These are phyloP conservation scores for Diglossa cyanea DNA, from an alignment of 2,797 vertebrate genomes.

Conservation along the genomic window DNA sequence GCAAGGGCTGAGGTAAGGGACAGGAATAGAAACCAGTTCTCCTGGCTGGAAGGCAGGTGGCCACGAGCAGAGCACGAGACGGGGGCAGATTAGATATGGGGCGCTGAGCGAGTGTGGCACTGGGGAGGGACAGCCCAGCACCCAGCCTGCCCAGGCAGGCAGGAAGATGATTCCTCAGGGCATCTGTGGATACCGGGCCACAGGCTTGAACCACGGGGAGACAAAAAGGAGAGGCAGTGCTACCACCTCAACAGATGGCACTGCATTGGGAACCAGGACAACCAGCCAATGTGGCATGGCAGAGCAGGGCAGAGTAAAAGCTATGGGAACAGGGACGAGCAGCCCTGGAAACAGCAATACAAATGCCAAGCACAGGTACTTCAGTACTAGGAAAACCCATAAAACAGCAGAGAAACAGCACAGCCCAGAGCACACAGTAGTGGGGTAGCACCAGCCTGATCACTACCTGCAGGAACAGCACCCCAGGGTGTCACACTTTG, in stretches of 20 bases:
- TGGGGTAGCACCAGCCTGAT: accelerated
- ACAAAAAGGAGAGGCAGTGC: neutral
- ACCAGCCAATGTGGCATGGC: neutral
- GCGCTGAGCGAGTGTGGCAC: accelerated
- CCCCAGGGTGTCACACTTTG: accelerated
- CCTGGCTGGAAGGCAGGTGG: slow-evolving; percentile 8
- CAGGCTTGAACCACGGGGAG: neutral
- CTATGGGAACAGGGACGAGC: neutral
- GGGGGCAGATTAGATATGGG: slow-evolving; percentile 14
- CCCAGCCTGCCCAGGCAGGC: neutral
- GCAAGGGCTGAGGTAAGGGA: neutral
- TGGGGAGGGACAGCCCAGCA: neutral
- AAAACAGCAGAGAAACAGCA: neutral
- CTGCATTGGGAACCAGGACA: neutral
- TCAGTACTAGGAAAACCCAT: neutral
- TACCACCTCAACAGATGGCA: neutral
- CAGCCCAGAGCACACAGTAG: accelerated
- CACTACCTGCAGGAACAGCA: neutral
- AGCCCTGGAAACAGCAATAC: neutral
- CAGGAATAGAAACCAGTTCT: slow-evolving; percentile 44
- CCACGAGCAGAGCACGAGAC: slow-evolving; percentile 25
- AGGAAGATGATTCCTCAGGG: neutral
- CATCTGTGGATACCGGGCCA: neutral
- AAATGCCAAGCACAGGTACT: neutral
- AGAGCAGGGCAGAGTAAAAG: neutral